These are phyloP conservation scores for Myotis daubentonii DNA, from an alignment of 2,797 vertebrate genomes.

Conservation along the genomic window DNA sequence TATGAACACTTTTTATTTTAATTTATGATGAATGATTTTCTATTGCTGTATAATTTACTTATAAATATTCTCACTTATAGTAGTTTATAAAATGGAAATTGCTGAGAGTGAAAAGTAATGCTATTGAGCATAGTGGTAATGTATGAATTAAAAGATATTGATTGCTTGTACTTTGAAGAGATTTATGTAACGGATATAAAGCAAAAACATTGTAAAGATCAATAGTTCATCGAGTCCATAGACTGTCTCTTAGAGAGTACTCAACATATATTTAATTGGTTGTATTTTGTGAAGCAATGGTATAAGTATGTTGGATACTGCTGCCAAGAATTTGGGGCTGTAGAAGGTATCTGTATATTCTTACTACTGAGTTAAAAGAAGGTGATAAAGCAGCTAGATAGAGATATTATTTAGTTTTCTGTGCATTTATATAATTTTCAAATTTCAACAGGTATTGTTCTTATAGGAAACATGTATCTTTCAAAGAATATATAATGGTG, in stretches of 20 bases:
- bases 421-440: neutral
- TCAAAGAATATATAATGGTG: neutral
- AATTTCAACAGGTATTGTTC: neutral
- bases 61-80: conserved; percentile 65
- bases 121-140: neutral
- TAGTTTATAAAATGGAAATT: neutral
- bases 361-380: neutral
- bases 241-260: neutral
- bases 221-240: neutral
- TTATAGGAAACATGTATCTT: neutral
- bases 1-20: conserved; percentile 55
- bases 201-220: neutral
- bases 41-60: conserved; percentile 30
- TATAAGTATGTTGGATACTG: neutral
- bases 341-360: neutral
- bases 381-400: neutral
- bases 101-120: neutral
- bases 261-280: neutral
- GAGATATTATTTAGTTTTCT: too few species aligned
- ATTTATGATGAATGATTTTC: conserved; percentile 71
- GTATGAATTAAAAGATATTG: conserved; percentile 18
- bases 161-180: neutral
- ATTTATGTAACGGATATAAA: neutral
- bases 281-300: neutral
- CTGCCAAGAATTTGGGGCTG: neutral